phyloP scores from a whole-genome alignment of 2,888 invertebrate species.

The Melolontha melolontha region DNA sequence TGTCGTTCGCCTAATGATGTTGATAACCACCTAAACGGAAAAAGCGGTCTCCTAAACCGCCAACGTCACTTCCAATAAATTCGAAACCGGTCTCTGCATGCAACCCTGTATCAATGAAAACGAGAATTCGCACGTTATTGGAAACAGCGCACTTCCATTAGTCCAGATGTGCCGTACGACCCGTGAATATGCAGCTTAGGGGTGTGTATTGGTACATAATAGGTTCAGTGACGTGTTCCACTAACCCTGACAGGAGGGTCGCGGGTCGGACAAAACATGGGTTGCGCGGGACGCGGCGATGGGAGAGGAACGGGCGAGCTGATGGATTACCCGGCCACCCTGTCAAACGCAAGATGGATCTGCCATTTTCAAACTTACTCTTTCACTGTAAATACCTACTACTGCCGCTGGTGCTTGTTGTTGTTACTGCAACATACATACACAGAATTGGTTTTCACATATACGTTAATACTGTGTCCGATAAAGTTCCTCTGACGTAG shows the following conservation, averaged over 20 bases:
- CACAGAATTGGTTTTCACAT: too few relatives aligned
- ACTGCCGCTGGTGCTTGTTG: slow-evolving; percentile 5
- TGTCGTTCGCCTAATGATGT: slow-evolving; percentile 8
- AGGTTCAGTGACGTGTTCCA: slow-evolving; percentile 68
- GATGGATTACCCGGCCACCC: slow-evolving; percentile 66
- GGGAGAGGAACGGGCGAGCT: slow-evolving; percentile 54
- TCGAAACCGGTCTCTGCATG: slow-evolving; percentile 26
- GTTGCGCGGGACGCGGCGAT: slow-evolving; percentile 51
- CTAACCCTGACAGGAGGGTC: slow-evolving; percentile 67
- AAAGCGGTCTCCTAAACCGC: slow-evolving; percentile 27
- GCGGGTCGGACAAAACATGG: slow-evolving; percentile 61
- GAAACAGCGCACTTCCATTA: slow-evolving; percentile 65
- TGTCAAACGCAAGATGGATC: slow-evolving; percentile 68
- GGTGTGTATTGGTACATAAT: slow-evolving; percentile 64
- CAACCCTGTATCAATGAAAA: slow-evolving; percentile 30
- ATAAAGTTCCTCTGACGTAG: neutral
- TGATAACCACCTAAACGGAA: slow-evolving; percentile 17
- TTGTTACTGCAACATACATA: slow-evolving; percentile 15
- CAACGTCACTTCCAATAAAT: slow-evolving; percentile 38
- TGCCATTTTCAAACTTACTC: slow-evolving; percentile 66
- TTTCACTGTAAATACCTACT: slow-evolving; percentile 54
- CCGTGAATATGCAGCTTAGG: slow-evolving; percentile 57
- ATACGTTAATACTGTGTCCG: too few relatives aligned
- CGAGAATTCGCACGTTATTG: slow-evolving; percentile 56
- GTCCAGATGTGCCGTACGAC: slow-evolving; percentile 60